A percentile compares a stretch with the other conserved stretches of the same genome.
Evolutionary conservation across 1,140 invertebrate genomes (phyloP).

Genomic region (Drosophila watanabei): DNA sequence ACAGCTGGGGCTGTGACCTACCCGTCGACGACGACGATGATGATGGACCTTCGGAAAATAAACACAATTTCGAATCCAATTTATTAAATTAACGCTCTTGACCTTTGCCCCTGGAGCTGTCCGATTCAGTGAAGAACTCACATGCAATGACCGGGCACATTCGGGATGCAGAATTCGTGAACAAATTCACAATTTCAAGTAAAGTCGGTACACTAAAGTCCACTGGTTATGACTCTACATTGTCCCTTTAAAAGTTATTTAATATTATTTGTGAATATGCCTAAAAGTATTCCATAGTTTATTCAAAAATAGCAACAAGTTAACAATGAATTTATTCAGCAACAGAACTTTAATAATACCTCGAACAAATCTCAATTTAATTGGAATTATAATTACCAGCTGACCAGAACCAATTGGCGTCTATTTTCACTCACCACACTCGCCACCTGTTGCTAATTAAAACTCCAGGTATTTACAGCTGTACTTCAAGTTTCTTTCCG

Average conservation of each 20-base stretch:
- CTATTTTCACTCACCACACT: neutral
- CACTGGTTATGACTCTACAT: neutral
- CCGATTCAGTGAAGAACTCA: neutral
- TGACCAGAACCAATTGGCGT: neutral
- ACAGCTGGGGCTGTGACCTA: constrained; percentile 1
- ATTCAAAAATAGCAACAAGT: neutral
- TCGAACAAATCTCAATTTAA: neutral
- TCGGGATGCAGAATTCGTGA: constrained; percentile 9
- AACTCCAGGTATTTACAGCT: neutral
- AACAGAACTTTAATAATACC: neutral
- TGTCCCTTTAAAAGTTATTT: neutral
- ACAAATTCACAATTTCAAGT: neutral
- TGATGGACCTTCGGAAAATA: constrained; percentile 53
- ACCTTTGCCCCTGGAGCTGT: constrained; percentile 36
- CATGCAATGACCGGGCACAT: constrained; percentile 9
- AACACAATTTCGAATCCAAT: constrained; percentile 69
- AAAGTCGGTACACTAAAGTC: neutral
- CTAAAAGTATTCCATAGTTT: neutral
- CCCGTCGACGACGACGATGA: neutral
- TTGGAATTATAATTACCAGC: neutral
- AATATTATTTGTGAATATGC: no score
- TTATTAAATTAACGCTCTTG: constrained; percentile 58
- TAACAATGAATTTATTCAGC: neutral
- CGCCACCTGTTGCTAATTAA: constrained; percentile 16
- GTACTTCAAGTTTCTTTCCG: neutral